A percentile compares a stretch with the other conserved stretches of the same genome.
These are phyloP conservation scores for Heteronetta atricapilla DNA, from an alignment of 2,113 vertebrate species.

Conservation along the genomic window DNA sequence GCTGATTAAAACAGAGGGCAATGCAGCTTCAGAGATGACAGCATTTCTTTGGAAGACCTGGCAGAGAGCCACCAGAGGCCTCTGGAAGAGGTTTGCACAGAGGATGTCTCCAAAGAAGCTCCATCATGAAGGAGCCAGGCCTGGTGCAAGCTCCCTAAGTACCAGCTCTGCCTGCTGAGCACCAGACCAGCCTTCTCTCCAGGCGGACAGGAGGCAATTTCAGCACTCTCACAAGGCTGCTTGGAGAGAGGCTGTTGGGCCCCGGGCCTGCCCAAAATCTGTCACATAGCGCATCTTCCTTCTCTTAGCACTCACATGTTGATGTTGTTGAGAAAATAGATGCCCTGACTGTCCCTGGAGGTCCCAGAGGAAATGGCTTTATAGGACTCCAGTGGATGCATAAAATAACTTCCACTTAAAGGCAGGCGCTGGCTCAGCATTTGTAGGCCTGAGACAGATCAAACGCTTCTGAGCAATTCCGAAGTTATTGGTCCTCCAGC, in stretches of 20 bases:
- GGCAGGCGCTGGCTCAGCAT: slow-evolving; percentile 36
- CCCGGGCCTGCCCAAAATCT: slow-evolving; percentile 26
- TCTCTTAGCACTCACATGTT: not conserved
- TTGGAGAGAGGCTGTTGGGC: not conserved
- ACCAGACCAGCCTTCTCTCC: not conserved
- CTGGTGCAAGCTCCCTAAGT: not conserved
- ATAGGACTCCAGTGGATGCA: slow-evolving; percentile 45
- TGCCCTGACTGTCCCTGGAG: not conserved
- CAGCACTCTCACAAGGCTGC: not conserved
- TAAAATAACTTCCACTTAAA: slow-evolving; percentile 60
- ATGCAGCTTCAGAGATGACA: not conserved
- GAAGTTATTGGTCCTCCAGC: slow-evolving; percentile 48
- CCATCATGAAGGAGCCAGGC: rapidly evolving
- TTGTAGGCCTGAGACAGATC: slow-evolving; percentile 9
- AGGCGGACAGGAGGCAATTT: not conserved
- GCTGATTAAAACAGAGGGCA: not conserved
- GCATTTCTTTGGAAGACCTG: not conserved
- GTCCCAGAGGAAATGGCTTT: slow-evolving; percentile 53
- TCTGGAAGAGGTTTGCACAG: not conserved
- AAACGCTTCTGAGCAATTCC: slow-evolving; percentile 51
- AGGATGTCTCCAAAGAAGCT: not conserved
- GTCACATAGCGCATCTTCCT: slow-evolving; percentile 16
- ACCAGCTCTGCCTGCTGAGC: too few relatives aligned
- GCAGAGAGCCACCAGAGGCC: not conserved
- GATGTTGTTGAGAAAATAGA: not conserved